Evolutionary conservation across 2,888 invertebrate species (phyloP), one percentile per base, ranked within the genome.

Genomic region (Lomographa bimaculata): DNA sequence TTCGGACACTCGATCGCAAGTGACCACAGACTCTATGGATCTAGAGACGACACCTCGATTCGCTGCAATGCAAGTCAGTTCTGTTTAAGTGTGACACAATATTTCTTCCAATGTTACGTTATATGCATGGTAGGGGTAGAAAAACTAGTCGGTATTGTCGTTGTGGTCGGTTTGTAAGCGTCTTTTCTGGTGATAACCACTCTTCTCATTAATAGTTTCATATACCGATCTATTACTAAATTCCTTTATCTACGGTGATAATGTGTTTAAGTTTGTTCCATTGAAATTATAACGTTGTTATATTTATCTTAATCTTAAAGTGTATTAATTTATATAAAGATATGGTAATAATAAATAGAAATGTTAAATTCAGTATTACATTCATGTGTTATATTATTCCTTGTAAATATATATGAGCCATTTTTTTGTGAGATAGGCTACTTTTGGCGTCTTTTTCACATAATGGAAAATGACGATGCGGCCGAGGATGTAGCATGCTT

Each of bases 61-160:
- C 51, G 75, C 91, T 10, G 89, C 90, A 38, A 91, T 91, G 83
- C 92, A 91, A 84, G 91, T 92, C 54, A 91, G 91, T 63, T 91
- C 91, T 8, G 91, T 92, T 49, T 54, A 34, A 51, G 40, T 10
- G 25, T 23, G 5, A 8, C 10, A 26, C 16, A n/a, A n/a, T n/a
- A 26, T 43, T 36, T 10, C 37, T 46, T 47, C 41, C 40, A 39
- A 24, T 14, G 39, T 14, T 28, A 27, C 23, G 19, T 11, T 20
- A n/a, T 40, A 7, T 18, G 6, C 9, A 20, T 17, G 9, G 8
- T 26, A 25, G 30, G 39, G 24, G 26, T 37, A 9, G 37, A 33
- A 27, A 25, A 28, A 36, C 37, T 50, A 46, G 46, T 50, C 37
- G 42, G 19, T 26, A 39, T 37, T 32, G 21, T 34, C 20, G 4